Percentiles rank a stretch among this genome's conserved stretches.
Evolutionary conservation across 1,140 invertebrate species (phyloP).

Genomic region (Danaus melanippus): DNA sequence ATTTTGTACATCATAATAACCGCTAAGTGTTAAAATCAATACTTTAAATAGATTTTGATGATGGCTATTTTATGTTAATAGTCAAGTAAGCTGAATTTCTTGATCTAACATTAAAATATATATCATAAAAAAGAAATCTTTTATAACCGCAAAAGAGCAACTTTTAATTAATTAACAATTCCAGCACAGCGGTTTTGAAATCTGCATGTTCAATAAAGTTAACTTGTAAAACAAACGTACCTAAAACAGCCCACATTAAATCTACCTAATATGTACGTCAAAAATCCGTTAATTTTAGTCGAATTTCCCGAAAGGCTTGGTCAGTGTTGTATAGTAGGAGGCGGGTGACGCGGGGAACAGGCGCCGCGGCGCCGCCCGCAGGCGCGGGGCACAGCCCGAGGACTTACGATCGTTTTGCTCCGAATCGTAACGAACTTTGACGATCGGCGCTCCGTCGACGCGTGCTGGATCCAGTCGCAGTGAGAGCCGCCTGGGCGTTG

Average conservation of each 20-base stretch:
- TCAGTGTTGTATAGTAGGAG: slow-evolving; percentile 47
- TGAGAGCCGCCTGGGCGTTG: slow-evolving; percentile 62
- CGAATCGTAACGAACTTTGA: slow-evolving; percentile 64
- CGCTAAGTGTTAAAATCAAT: too few species aligned
- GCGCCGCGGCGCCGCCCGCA: slow-evolving; percentile 58
- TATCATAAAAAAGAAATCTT: too few species aligned
- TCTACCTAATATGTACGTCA: slow-evolving; percentile 10
- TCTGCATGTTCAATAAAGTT: too few species aligned
- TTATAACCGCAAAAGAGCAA: too few species aligned
- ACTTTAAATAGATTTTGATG: too few species aligned
- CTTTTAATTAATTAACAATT: too few species aligned
- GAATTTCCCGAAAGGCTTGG: slow-evolving; percentile 51
- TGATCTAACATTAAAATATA: too few species aligned
- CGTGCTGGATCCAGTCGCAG: slow-evolving; percentile 64
- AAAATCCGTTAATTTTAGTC: slow-evolving; percentile 29
- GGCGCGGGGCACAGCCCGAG: slow-evolving; percentile 61
- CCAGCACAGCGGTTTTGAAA: too few species aligned
- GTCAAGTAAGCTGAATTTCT: too few species aligned
- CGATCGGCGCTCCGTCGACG: slow-evolving; percentile 60
- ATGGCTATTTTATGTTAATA: too few species aligned
- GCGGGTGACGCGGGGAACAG: slow-evolving; percentile 47
- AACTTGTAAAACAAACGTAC: background rate
- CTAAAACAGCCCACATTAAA: slow-evolving; percentile 1
- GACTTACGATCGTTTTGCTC: slow-evolving; percentile 58
- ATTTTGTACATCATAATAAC: too few species aligned